Evolutionary conservation across 1,140 invertebrate genomes (phyloP), one percentile per base, ranked within the genome.

Genomic region (Drosophila dunni): DNA sequence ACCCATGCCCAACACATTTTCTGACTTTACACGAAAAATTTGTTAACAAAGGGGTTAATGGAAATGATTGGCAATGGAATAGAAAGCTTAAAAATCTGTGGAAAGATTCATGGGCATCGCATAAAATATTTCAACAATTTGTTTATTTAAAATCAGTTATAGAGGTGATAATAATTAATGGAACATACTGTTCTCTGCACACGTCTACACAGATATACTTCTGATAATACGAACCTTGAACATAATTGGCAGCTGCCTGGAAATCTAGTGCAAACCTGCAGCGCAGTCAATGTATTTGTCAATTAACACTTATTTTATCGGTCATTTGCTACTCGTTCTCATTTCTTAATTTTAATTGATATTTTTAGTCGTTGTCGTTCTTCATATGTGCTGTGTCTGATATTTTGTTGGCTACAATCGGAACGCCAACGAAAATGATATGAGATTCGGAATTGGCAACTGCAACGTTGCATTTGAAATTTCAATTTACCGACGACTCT

Each of bases 401-500:
- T 46, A 45, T 53, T 45, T 60, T 57, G 63, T 54, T 65, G 62
- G 29, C 11, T 42, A 13, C 44, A 61, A 38, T 38, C 54, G 60
- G 45, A 69, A 58, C 79, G 69, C 51, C 51, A 34, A 53, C 45
- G n/a, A 15, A 36, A 42, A 9, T 10, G 40, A 46, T 11, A 58
- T 24, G 40, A 48, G 5, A 34, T 40, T 20, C 53, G 1, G 53
- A 56, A 56, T 69, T 48, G 56, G 50, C 40, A 62, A 48, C 57
- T 74, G 71, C 61, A 86, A 61, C 64, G 45, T 74, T 86, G 83
- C 76, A 88, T 88, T 88, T 88, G 84, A 88, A 88, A 88, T 88
- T 88, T 88, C 83, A 83, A 88, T 88, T 88, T 83, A 88, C 84
- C 84, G 83, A 88, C 83, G 89, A 88, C 83, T 89, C 84, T 80